Conservation (phyloP, 2,113 vertebrate species). For the Otus sunia region DNA sequence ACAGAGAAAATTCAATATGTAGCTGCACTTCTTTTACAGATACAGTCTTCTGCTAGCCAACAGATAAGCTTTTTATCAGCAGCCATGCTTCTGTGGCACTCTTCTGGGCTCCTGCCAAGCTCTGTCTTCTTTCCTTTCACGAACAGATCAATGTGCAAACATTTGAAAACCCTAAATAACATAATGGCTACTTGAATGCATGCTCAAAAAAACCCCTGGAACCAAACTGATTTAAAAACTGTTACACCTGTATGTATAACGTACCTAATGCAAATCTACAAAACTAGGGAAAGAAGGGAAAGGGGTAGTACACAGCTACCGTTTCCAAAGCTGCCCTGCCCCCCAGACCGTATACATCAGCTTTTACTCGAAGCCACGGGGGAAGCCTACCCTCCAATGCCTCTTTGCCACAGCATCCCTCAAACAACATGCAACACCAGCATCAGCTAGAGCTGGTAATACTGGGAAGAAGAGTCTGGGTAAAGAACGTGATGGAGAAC, state of each 20-base stretch:
- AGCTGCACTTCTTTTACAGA: conserved; percentile 25
- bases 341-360: rapidly evolving
- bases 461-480: not conserved
- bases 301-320: not conserved
- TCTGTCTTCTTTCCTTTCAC: not conserved
- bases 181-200: not conserved
- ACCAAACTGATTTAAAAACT: not conserved
- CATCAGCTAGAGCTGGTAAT: rapidly evolving
- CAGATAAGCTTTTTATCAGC: conserved; percentile 60
- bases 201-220: not conserved
- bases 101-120: conserved; percentile 32
- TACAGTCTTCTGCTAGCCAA: conserved; percentile 32
- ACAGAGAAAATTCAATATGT: conserved; percentile 20
- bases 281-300: not conserved
- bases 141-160: conserved; percentile 24
- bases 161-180: conserved; percentile 25
- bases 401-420: not conserved
- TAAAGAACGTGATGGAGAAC: not conserved
- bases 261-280: not conserved
- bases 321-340: not conserved
- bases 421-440: not conserved
- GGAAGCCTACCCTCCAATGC: not conserved
- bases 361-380: not conserved
- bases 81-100: conserved; percentile 5
- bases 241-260: not conserved